Conservation (phyloP, 2,888 invertebrate species). For the Cyclophora punctaria region DNA sequence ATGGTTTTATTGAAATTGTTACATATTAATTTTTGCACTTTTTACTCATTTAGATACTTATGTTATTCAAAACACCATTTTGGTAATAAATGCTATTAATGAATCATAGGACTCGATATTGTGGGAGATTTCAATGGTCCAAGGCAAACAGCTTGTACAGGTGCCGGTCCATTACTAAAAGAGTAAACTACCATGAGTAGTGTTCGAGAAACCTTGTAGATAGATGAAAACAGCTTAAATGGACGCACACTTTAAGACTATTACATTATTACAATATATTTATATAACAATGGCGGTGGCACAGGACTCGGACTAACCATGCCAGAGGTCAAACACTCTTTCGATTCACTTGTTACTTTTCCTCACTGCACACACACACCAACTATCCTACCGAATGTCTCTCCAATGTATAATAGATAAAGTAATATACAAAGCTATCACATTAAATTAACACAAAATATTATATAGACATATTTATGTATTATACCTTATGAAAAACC, state of each 20-base stretch:
- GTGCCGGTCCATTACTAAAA: slow-evolving; percentile 32
- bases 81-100: slow-evolving; percentile 74
- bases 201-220: slow-evolving; percentile 23
- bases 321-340: slow-evolving; percentile 14
- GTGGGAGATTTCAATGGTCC: slow-evolving; percentile 55
- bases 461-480: slow-evolving; percentile 63
- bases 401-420: slow-evolving; percentile 45
- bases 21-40: slow-evolving; percentile 75
- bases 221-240: slow-evolving; percentile 26
- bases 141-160: slow-evolving; percentile 55
- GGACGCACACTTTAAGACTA: slow-evolving; percentile 30
- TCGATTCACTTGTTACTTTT: slow-evolving; percentile 21
- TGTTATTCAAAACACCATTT: slow-evolving; percentile 69
- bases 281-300: slow-evolving; percentile 26
- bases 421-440: slow-evolving; percentile 74
- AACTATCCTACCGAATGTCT: slow-evolving; percentile 40
- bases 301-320: slow-evolving; percentile 22
- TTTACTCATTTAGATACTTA: slow-evolving; percentile 65
- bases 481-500: slow-evolving; percentile 63
- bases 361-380: slow-evolving; percentile 27
- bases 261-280: slow-evolving; percentile 24
- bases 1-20: slow-evolving; percentile 72
- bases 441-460: slow-evolving; percentile 74
- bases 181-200: slow-evolving; percentile 26
- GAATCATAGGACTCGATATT: slow-evolving; percentile 52